These are phyloP conservation scores for Calephelis virginiensis DNA, from an alignment of 1,140 invertebrate genomes.

Conservation along the genomic window DNA sequence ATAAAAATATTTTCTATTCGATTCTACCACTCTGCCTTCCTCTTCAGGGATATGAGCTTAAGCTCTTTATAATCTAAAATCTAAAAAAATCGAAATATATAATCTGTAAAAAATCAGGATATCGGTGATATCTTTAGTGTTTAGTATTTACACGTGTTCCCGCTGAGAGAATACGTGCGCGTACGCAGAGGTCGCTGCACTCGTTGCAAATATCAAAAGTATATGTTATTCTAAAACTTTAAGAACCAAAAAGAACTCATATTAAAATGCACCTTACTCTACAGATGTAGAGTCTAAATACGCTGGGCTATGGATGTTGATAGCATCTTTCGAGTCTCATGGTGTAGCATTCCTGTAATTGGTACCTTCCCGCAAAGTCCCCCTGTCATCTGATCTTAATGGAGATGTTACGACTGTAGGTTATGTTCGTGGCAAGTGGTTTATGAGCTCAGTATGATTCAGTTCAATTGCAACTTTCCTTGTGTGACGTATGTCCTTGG, in stretches of 20 bases:
- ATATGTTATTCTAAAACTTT: constrained; percentile 21
- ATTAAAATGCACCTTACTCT: constrained; percentile 19
- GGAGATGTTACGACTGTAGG: constrained; percentile 3
- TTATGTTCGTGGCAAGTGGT: background rate
- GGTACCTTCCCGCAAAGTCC: constrained; percentile 47
- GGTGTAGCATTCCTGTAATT: constrained; percentile 46
- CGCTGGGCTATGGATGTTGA: background rate
- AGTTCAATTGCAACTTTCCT: constrained; percentile 9
- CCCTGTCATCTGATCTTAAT: constrained; percentile 20
- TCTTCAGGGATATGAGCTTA: too few species aligned
- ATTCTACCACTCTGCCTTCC: too few species aligned
- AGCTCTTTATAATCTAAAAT: too few species aligned
- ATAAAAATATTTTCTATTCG: too few species aligned
- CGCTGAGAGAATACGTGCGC: constrained; percentile 39
- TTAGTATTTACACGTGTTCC: background rate
- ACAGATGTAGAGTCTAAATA: constrained; percentile 5
- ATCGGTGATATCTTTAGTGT: too few species aligned
- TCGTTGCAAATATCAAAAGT: constrained; percentile 52
- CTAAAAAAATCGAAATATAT: too few species aligned
- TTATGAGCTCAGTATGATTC: background rate
- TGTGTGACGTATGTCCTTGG: background rate
- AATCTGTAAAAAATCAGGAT: too few species aligned
- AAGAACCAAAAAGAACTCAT: background rate
- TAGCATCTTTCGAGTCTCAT: constrained; percentile 22
- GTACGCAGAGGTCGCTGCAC: constrained; percentile 44